Evolutionary conservation across 2,888 invertebrate species (phyloP).

Genomic region (Patella ulyssiponensis): DNA sequence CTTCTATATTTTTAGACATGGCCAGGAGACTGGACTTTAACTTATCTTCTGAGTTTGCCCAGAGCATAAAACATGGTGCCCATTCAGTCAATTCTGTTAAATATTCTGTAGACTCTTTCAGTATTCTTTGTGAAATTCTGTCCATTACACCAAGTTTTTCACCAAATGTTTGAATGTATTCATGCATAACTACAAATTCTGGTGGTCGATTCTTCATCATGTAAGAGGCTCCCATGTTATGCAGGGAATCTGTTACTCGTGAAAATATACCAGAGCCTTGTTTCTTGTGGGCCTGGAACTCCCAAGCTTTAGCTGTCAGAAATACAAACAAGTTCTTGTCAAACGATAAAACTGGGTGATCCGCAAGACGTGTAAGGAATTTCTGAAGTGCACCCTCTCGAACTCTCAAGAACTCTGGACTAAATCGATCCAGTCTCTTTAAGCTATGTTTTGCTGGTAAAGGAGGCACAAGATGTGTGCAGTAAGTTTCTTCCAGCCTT

Average conservation of each 20-base stretch:
- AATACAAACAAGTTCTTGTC: constrained; percentile 79
- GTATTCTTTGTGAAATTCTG: constrained; percentile 78
- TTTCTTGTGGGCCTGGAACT: constrained; percentile 78
- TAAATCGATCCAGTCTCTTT: constrained; percentile 80
- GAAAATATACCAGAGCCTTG: constrained; percentile 76
- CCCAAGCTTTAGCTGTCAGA: constrained; percentile 79
- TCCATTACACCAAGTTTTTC: constrained; percentile 79
- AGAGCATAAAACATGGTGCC: constrained; percentile 78
- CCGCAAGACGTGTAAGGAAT: constrained; percentile 79
- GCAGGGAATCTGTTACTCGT: constrained; percentile 77
- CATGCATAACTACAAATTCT: constrained; percentile 79
- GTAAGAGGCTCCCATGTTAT: constrained; percentile 76
- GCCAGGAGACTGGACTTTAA: constrained; percentile 60
- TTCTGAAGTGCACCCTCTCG: constrained; percentile 80
- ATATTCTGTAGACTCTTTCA: constrained; percentile 76
- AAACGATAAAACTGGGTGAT: constrained; percentile 81
- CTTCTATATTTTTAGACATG: constrained; percentile 67
- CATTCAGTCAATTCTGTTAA: constrained; percentile 74
- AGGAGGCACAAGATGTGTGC: constrained; percentile 80
- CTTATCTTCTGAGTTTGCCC: constrained; percentile 77
- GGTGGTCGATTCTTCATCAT: constrained; percentile 77
- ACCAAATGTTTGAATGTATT: constrained; percentile 77
- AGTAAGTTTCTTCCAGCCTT: constrained; percentile 78
- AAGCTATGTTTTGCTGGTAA: constrained; percentile 81
- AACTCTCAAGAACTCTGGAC: constrained; percentile 80